Evolutionary conservation across 1,140 invertebrate genomes (phyloP).

Genomic region (Panagrolaimus sp.): DNA sequence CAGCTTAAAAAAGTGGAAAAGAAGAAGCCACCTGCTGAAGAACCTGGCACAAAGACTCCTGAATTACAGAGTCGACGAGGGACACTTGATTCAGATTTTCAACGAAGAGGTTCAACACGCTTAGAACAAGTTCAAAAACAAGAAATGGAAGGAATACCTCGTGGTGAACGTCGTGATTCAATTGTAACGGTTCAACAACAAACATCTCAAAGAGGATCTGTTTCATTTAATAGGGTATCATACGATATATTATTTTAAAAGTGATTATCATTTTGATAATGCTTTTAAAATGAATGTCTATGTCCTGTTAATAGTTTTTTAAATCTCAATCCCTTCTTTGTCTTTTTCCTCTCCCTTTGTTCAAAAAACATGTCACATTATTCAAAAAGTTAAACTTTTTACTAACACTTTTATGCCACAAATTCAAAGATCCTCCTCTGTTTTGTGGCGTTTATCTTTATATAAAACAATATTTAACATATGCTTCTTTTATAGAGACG

Average conservation of each 20-base stretch:
- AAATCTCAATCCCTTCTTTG: background rate
- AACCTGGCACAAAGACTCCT: slow-evolving; percentile 21
- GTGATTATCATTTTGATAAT: too few species aligned
- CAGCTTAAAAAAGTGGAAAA: slow-evolving; percentile 29
- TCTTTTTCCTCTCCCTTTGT: background rate
- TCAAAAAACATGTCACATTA: background rate
- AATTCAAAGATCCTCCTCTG: background rate
- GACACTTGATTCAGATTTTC: slow-evolving; percentile 20
- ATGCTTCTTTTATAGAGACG: slow-evolving; percentile 44
- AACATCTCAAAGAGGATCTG: background rate
- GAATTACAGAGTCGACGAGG: slow-evolving; percentile 25
- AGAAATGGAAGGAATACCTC: background rate
- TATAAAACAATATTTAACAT: background rate
- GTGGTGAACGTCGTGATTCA: slow-evolving; percentile 11
- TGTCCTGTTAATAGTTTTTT: background rate
- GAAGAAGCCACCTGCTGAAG: slow-evolving; percentile 18
- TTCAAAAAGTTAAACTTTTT: background rate
- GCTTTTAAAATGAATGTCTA: background rate
- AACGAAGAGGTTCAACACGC: slow-evolving; percentile 2
- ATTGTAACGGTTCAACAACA: slow-evolving; percentile 15
- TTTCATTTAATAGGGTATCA: slow-evolving; percentile 9
- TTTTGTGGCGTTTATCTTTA: slow-evolving; percentile 6
- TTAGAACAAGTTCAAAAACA: slow-evolving; percentile 11
- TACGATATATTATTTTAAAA: too few species aligned
- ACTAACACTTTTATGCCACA: background rate